These are phyloP conservation scores for Mirza zaza DNA, from an alignment of 2,113 vertebrate genomes.

Conservation along the genomic window DNA sequence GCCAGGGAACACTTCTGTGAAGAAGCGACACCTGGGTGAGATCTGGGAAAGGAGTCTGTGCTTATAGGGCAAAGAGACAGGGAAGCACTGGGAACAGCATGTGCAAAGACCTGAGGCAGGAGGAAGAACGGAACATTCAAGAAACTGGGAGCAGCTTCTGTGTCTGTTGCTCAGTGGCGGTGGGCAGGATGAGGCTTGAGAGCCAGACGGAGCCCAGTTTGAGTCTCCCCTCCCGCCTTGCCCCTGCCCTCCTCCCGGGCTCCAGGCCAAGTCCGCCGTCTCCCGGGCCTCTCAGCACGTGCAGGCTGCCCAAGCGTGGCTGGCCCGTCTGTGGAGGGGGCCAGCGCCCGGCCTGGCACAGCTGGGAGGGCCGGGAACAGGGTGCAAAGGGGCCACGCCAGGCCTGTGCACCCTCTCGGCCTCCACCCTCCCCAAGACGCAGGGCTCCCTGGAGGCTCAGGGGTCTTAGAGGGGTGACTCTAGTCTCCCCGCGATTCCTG, in stretches of 20 bases:
- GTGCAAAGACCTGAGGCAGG: background rate
- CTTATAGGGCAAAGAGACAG: background rate
- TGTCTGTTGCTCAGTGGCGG: background rate
- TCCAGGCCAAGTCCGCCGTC: background rate
- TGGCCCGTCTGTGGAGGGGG: background rate
- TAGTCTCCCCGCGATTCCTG: background rate
- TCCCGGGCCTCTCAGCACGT: accelerated
- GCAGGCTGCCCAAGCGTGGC: accelerated
- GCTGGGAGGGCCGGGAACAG: no score
- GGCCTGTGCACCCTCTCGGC: background rate
- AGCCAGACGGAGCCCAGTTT: accelerated
- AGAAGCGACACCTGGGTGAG: background rate
- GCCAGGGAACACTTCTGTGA: background rate
- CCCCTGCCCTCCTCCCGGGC: background rate
- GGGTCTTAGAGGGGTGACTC: background rate
- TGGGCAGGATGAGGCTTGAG: background rate
- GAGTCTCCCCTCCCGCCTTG: background rate
- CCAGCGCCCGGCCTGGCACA: accelerated
- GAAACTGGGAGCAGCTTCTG: background rate
- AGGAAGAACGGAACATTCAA: background rate
- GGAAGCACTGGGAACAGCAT: background rate
- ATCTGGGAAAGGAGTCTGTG: accelerated
- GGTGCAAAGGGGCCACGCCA: background rate
- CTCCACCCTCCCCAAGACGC: background rate
- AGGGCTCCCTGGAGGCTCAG: accelerated